Base-by-base conservation (phyloP, 2,113 vertebrate genomes). In the Carettochelys insculpta region DNA sequence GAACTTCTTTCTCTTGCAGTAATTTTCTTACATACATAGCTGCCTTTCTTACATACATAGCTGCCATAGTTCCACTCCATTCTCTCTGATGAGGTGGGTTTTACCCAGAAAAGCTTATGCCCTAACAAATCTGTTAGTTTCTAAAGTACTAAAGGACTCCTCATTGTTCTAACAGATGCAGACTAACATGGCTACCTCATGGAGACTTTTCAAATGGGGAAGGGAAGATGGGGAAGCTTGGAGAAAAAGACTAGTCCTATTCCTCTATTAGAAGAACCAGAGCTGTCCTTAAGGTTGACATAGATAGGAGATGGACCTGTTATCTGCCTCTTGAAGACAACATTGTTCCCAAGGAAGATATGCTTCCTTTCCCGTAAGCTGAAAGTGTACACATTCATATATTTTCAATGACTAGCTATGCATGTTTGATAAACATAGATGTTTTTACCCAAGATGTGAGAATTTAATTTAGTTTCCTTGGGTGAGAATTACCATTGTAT, bases 401-500 rank as follows among this genome's bases (percentile, higher is more conserved):
- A 88, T 84, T 86, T 82, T 16, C 16, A 61, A 12, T 5, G 7
- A 51, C 34, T 38, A 4, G 17, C 50, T 92, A 25, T 51, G 5
- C 10, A 31, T 65, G 24, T 81, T 24, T 77, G 29, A 88, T 16
- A 71, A 82, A 77, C 85, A 80, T 12, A 68, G 25, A 76, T 13
- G 48, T 16, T 75, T 88, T 92, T 52, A 85, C 19, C 3, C 6
- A 83, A 51, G 51, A 52, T 92, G 52, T 24, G 79, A 68, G 47
- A 82, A 82, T 48, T 58, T 87, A 85, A 94, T 87, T 75, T 88
- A 82, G 58, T 85, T 93, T n/a, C 47, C 90, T 89, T 19, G 82
- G 83, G 80, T 87, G 78, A 86, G 91, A 84, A 85, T 87, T 90
- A 92, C 84, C n/a, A 88, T 84, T 93, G 90, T 83, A 71, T 87